These are phyloP conservation scores for Mesitornis unicolor DNA, from an alignment of 2,113 vertebrate species.

Conservation along the genomic window DNA sequence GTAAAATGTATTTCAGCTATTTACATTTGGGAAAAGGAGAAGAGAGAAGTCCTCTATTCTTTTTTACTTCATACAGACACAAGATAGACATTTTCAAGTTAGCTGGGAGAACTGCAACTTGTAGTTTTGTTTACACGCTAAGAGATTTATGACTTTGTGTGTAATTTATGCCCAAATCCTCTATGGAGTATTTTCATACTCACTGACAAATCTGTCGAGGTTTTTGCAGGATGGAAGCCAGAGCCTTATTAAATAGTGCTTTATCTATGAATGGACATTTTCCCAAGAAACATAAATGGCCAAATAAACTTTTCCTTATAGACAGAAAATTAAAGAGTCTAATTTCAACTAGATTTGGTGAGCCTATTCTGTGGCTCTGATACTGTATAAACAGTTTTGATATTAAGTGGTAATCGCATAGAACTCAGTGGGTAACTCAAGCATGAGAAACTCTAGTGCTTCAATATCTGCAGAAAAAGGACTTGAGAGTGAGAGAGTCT, in stretches of 20 bases:
- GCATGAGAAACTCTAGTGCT: neutral
- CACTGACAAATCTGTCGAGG: neutral
- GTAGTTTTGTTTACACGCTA: neutral
- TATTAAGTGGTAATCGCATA: neutral
- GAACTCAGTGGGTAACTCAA: neutral
- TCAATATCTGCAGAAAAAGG: neutral
- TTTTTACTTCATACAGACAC: neutral
- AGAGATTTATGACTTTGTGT: neutral
- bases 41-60: neutral
- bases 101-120: neutral
- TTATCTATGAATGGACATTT: neutral
- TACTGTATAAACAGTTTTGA: neutral
- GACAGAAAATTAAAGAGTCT: neutral
- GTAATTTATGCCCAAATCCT: neutral
- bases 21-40: neutral
- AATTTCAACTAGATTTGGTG: neutral
- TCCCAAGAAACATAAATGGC: neutral
- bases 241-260: neutral
- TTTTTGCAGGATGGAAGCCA: neutral
- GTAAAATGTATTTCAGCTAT: neutral
- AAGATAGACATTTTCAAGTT: neutral
- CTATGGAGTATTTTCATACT: neutral
- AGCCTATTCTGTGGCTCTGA: neutral
- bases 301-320: neutral
- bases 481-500: neutral